Percentiles rank a stretch among this genome's conserved stretches.
phyloP scores from a whole-genome alignment of 2,888 invertebrate genomes.

The Drosophila pullipes region DNA sequence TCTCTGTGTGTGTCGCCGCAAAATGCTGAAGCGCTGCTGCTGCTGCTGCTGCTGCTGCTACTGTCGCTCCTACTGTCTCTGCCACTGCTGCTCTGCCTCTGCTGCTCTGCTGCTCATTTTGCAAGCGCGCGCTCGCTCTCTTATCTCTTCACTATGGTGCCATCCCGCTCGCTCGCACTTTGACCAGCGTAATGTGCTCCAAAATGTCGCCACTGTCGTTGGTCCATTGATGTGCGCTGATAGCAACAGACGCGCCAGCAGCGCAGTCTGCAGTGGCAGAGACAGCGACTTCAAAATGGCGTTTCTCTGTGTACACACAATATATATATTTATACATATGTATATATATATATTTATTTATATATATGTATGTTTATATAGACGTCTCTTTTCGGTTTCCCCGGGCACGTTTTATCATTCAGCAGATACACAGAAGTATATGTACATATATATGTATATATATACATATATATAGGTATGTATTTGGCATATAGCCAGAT shows the following conservation, averaged over 20 bases:
- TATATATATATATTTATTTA: slow-evolving; percentile 8
- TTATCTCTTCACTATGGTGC: slow-evolving; percentile 68
- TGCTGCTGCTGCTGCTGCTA: neutral
- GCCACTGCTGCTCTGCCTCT: slow-evolving; percentile 46
- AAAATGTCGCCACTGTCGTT: slow-evolving; percentile 79
- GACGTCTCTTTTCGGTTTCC: slow-evolving; percentile 7
- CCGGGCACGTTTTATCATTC: slow-evolving; percentile 48
- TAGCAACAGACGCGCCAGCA: slow-evolving; percentile 53
- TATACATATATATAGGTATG: slow-evolving; percentile 7
- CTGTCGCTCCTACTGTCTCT: slow-evolving; percentile 24
- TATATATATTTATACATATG: slow-evolving; percentile 6
- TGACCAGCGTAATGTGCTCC: slow-evolving; percentile 80
- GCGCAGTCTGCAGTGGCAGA: slow-evolving; percentile 32
- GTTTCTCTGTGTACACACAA: slow-evolving; percentile 31
- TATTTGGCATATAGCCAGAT: slow-evolving; percentile 54
- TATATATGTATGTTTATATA: slow-evolving; percentile 15
- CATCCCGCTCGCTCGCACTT: slow-evolving; percentile 66
- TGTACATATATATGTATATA: neutral
- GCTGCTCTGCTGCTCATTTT: slow-evolving; percentile 64
- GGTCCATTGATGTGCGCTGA: slow-evolving; percentile 81
- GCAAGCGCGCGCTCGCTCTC: slow-evolving; percentile 44
- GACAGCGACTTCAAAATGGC: slow-evolving; percentile 65
- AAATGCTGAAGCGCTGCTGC: slow-evolving; percentile 39
- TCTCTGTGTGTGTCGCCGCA: slow-evolving; percentile 68
- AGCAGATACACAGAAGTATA: slow-evolving; percentile 49